Evolutionary conservation across 2,888 invertebrate genomes (phyloP), one percentile per base, ranked within the genome.

Genomic region (Ichneumoninae sp.): DNA sequence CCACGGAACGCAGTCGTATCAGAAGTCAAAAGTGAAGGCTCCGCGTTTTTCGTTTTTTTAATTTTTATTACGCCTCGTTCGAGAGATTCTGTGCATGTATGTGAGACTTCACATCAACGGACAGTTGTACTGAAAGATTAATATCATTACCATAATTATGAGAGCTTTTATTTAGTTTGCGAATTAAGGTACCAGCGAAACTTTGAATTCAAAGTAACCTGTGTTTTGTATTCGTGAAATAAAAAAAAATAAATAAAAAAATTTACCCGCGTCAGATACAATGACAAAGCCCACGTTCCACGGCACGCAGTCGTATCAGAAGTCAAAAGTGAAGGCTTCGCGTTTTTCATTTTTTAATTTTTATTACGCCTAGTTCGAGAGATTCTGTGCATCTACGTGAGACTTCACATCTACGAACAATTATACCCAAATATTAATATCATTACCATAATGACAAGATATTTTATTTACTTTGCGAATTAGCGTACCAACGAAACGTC

Each of bases 101-200:
- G 40, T 40, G 36, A 30, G 19, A 26, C 19, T 52, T 10, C 19
- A 36, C 33, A 54, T 52, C 19, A 1, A 54, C 19, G 71, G 19
- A 71, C 71, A 40, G 57, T 71, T 71, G 57, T 71, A 71, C 54
- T 36, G 19, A 52, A 26, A 71, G 71, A 19, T 71, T 71, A 76
- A 68, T 76, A 68, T 68, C 40, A 68, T 76, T 54, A 76, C 54
- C 76, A 68, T 68, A 76, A 76, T 76, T 52, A 76, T 52, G 66
- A 66, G 13, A 36, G 52, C n/a, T 66, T 66, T 66, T 16, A 13
- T 44, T 54, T 22, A 50, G 47, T 22, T 52, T 36, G 16, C 40
- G 52, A 69, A n/a, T 50, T 26, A 47, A 3, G 36, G 16, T 26
- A 47, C 26, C 16, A 57, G 65, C 30, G 30, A 50, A 65, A 65